Percentiles rank a stretch among this genome's conserved stretches.
Conservation (phyloP, 2,888 invertebrate species). For the Erpobdella octoculata region DNA sequence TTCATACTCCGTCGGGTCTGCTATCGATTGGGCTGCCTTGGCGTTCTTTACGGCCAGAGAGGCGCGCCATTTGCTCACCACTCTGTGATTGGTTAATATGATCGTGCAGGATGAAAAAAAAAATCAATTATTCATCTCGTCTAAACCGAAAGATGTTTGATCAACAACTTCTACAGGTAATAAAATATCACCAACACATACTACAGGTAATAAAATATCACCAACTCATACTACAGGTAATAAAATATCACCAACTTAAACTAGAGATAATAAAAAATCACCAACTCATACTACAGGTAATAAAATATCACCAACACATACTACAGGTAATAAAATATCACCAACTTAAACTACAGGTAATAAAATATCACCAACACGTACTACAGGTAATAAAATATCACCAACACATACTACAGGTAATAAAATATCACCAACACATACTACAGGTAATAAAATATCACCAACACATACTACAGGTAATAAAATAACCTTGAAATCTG, state of each 20-base stretch:
- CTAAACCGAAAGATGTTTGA: background rate
- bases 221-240: background rate
- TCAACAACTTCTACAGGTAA: background rate
- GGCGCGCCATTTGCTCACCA: slow-evolving; percentile 81
- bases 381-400: slow-evolving; percentile 39
- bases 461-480: background rate
- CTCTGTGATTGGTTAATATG: slow-evolving; percentile 52
- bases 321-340: slow-evolving; percentile 39
- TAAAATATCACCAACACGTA: slow-evolving; percentile 39
- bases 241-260: too few relatives aligned
- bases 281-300: background rate
- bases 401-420: background rate
- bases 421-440: slow-evolving; percentile 39
- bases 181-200: slow-evolving; percentile 39
- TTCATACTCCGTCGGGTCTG: slow-evolving; percentile 88
- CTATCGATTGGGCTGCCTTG: slow-evolving; percentile 85
- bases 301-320: slow-evolving; percentile 39
- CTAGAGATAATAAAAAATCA: too few relatives aligned
- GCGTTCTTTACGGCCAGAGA: slow-evolving; percentile 70
- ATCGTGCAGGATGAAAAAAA: background rate
- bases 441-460: slow-evolving; percentile 39
- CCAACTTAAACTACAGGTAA: background rate
- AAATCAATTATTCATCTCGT: background rate
- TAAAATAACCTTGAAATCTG: slow-evolving; percentile 64
- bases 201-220: slow-evolving; percentile 39